Base-by-base conservation (phyloP, 2,113 vertebrate genomes). In the Xiphias gladius region DNA sequence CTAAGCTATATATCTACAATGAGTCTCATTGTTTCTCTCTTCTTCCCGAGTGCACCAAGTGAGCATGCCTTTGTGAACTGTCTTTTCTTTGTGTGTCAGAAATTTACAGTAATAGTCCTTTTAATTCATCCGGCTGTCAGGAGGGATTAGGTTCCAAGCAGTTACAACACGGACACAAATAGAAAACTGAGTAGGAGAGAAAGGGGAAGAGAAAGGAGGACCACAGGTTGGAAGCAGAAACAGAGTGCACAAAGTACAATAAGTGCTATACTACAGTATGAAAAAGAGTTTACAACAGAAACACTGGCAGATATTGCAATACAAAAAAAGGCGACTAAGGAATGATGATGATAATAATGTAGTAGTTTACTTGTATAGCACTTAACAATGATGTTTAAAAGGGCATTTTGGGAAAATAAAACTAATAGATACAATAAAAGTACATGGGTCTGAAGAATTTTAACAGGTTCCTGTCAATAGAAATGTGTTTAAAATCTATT, bases 131-230 rank as follows among this genome's bases (percentile, higher is more conserved):
- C 2, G 66, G 22, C 67, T n/a, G 52, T 64, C 62, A 30, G n/a
- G 63, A 58, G 74, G 59, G 82, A 76, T 89, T 73, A 22, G 58
- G 73, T 89, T 90, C 57, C 73, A 26, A 61, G 61, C 1, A 24
- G 63, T 89, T 90, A 87, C 88, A 39, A 72, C 76, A 67, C 62
- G 48, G 64, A 70, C 76, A 17, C 76, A 86, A 93, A 92, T 92
- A 91, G 89, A 90, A 88, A 73, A 69, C 50, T 39, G 48, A 65
- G 63, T 12, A 41, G 58, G 41, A 54, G 75, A 37, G 48, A 66
- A 22, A 17, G 16, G 7, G 17, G 14, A 59, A 5, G 30, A 14
- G 24, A 26, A 24, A 41, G 24, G 37, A 61, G 35, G 22, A 64
- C 16, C 32, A 70, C 13, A 52, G 59, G 68, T 73, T 41, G 30